Evolutionary conservation across 2,113 vertebrate genomes (phyloP), one percentile per base, ranked within the genome.

Genomic region (Ibidorhyncha struthersii): DNA sequence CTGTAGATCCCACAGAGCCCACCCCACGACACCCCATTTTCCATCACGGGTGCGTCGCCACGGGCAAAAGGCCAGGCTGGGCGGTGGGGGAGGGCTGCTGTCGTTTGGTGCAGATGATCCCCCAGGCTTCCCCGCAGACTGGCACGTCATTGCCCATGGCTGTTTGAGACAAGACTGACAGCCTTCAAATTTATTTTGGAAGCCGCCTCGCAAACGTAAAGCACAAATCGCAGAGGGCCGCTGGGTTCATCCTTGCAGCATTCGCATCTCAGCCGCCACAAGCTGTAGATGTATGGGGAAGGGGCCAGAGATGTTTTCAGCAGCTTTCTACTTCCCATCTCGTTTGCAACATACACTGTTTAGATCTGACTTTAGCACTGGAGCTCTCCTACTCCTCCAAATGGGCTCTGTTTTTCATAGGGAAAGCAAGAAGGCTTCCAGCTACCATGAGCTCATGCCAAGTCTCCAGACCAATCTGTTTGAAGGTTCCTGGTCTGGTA

Each of bases 381-480:
- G 84, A 72, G 79, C n/a, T 53, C 74, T 79, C 49, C 41, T 84
- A 58, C 32, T 22, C 38, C 82, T 82, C 76, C 63, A 82, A 93
- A 70, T 0, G 1, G 29, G 23, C 63, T 93, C 78, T 91, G 71
- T 2, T 95, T 84, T 77, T 56, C 1, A 3, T 41, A 76, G 58
- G 66, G 29, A 71, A 79, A 80, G 45, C 40, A 22, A 83, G 55
- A 67, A 82, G 25, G 12, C 71, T 83, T 82, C 82, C 86, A 85
- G 43, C 56, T n/a, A 95, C 69, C 67, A 65, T 0, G 2, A 90
- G 52, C 65, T 85, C n/a, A 71, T 0, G 32, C 92, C 95, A 95
- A 94, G 74, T n/a, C 90, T 93, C 71, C 88, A 91, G 70, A 90
- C 67, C 88, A 86, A 90, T 70, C 92, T 49, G 55, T 90, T 92